Base-by-base conservation (phyloP, 2,888 invertebrate genomes). In the Linyphia triangularis region DNA sequence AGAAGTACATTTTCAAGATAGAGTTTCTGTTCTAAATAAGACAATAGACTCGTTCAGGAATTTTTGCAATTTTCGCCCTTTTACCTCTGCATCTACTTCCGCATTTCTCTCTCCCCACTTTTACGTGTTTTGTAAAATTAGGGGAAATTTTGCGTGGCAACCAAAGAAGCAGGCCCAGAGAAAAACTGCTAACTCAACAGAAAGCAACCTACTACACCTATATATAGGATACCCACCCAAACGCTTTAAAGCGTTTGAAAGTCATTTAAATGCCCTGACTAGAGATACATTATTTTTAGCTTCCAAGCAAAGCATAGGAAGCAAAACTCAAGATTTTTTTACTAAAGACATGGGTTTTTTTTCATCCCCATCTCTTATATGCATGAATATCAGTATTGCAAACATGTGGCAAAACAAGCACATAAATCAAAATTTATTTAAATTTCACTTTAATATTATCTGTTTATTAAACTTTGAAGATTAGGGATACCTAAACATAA, bases 231-330 rank as follows among this genome's bases (percentile, higher is more conserved):
- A 67, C 78, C 13, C 40, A 30, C 69, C 30, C 40, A 22, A 67
- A 30, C 26, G 40, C 37, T 65, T 43, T 33, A 63, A 59, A 69
- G 85, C 85, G 77, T 77, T 77, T 51, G 77, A 77, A 77, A 85
- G 72, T 59, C 78, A 61, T 78, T 79, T 63, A 63, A 85, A 85
- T 82, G 72, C 72, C 70, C 72, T 43, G 67, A 40, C 24, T 67
- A 79, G 37, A 33, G 61, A 81, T 70, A 81, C 69, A 61, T 70
- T 85, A 85, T 85, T 85, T 85, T 85, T 85, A 85, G 85, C 70
- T 22, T 69, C 22, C n/a, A n/a, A 51, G 51, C 16, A 51, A 51
- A n/a, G n/a, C 51, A 51, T 51, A 51, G 51, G 5, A 51, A 51
- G n/a, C 51, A 51, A 51, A n/a, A 51, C n/a, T n/a, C n/a, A n/a